A percentile compares a stretch with the other conserved stretches of the same genome.
Conservation (phyloP, 2,113 vertebrate species). For the Erythrolamprus reginae region DNA sequence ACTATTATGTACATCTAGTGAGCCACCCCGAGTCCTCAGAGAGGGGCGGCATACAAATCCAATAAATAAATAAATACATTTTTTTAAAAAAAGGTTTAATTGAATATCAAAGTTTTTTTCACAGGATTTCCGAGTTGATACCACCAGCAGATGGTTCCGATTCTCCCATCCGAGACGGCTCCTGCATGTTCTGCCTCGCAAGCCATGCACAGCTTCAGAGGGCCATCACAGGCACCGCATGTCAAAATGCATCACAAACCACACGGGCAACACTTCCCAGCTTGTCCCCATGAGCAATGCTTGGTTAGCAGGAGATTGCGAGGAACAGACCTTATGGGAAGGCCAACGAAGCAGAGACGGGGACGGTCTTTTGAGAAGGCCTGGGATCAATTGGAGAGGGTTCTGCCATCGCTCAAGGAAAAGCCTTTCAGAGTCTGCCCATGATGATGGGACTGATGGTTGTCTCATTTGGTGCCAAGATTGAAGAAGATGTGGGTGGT, state of each 20-base stretch:
- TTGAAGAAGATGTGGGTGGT: not conserved
- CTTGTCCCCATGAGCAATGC: not conserved
- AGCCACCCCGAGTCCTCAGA: no score
- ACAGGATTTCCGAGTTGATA: not conserved
- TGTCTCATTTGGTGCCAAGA: not conserved
- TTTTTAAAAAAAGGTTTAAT: not conserved
- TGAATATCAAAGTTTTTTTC: not conserved
- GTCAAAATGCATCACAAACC: not conserved
- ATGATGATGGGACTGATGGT: not conserved
- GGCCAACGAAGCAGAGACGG: not conserved
- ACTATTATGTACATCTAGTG: no score
- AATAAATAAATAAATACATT: no score
- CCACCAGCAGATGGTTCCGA: slow-evolving; percentile 10
- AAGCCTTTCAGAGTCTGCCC: not conserved
- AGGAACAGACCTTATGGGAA: not conserved
- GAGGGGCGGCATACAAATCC: no score
- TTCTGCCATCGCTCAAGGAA: not conserved
- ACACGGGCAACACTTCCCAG: not conserved
- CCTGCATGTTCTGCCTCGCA: not conserved
- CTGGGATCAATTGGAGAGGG: not conserved
- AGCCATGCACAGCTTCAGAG: not conserved
- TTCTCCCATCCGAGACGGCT: not conserved
- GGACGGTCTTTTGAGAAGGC: not conserved
- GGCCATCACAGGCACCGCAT: not conserved
- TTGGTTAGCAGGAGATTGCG: not conserved